phyloP scores from a whole-genome alignment of 2,888 invertebrate genomes.

The Falcaria lacertinaria region DNA sequence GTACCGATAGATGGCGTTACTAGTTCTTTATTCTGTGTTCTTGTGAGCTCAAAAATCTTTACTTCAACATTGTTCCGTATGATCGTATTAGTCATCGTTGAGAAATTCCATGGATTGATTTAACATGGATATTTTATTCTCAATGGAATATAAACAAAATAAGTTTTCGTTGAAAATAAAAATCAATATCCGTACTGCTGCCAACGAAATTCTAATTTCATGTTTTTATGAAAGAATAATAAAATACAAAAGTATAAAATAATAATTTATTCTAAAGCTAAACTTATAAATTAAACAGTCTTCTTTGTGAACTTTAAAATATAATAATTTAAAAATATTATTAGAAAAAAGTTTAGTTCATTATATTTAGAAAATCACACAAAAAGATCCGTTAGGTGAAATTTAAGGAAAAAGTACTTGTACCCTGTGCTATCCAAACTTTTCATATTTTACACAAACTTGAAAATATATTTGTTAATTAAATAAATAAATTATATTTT shows the following conservation, averaged over 20 bases:
- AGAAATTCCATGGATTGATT: no score
- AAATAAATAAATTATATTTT: slow-evolving; percentile 8
- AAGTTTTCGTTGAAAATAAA: no score
- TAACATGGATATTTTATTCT: no score
- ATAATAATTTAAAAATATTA: slow-evolving; percentile 12
- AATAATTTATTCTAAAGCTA: slow-evolving; percentile 14
- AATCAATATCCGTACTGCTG: no score
- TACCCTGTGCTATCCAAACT: slow-evolving; percentile 48
- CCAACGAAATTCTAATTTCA: no score
- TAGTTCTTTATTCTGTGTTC: background rate
- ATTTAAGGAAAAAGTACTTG: slow-evolving; percentile 3
- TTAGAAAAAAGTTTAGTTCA: slow-evolving; percentile 28
- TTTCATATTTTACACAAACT: slow-evolving; percentile 20
- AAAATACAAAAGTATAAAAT: slow-evolving; percentile 6
- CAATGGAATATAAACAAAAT: no score
- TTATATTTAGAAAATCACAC: slow-evolving; percentile 21
- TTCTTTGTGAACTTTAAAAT: slow-evolving; percentile 23
- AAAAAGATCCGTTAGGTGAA: slow-evolving; percentile 43
- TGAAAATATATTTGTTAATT: slow-evolving; percentile 8
- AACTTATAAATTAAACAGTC: slow-evolving; percentile 33
- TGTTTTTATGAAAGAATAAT: background rate
- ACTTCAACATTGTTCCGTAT: no score
- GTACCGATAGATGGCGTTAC: background rate
- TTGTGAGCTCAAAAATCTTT: background rate
- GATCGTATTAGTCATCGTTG: no score